A percentile compares a stretch with the other conserved stretches of the same genome.
phyloP scores from a whole-genome alignment of 2,888 invertebrate species.

The Acronicta aceris region DNA sequence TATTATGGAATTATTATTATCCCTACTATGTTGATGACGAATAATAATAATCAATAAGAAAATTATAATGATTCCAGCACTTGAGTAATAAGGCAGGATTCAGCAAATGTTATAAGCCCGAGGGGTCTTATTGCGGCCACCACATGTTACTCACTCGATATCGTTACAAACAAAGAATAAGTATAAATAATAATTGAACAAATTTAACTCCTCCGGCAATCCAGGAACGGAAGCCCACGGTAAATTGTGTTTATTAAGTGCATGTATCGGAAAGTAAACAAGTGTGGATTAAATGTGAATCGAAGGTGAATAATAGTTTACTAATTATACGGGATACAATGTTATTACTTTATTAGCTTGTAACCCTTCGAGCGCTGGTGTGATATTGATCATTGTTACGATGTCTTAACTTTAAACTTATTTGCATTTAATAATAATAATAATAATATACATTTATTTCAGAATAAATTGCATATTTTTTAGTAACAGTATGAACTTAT shows the following conservation, averaged over 20 bases:
- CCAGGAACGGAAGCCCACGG: slow-evolving; percentile 55
- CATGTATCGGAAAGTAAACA: slow-evolving; percentile 59
- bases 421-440: neutral
- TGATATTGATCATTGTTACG: slow-evolving; percentile 10
- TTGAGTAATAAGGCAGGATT: slow-evolving; percentile 36
- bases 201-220: slow-evolving; percentile 60
- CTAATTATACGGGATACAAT: slow-evolving; percentile 49
- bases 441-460: too few species aligned
- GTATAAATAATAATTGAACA: slow-evolving; percentile 52
- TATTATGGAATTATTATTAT: neutral
- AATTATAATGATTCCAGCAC: slow-evolving; percentile 30
- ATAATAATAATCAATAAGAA: neutral
- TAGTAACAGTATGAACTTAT: too few species aligned
- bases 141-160: slow-evolving; percentile 58
- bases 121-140: slow-evolving; percentile 51
- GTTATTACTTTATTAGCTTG: slow-evolving; percentile 46
- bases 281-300: slow-evolving; percentile 60
- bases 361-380: slow-evolving; percentile 30
- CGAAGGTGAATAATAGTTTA: slow-evolving; percentile 48
- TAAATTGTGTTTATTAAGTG: slow-evolving; percentile 63
- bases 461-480: too few species aligned
- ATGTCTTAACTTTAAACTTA: neutral
- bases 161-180: slow-evolving; percentile 42
- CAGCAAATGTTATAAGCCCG: slow-evolving; percentile 47
- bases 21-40: neutral